phyloP scores from a whole-genome alignment of 2,888 invertebrate species.

The Hipparchia semele region DNA sequence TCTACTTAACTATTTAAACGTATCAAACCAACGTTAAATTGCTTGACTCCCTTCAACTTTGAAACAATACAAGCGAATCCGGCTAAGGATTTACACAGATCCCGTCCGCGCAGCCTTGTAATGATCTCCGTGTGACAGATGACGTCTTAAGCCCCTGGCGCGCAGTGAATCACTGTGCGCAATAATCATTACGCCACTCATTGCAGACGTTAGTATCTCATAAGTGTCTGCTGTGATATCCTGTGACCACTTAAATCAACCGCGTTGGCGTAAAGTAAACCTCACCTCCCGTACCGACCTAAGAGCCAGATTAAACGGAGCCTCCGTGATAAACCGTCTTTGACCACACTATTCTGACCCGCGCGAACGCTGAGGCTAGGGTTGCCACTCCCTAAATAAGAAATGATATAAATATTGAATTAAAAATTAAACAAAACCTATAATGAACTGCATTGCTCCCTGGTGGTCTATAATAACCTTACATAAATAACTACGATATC shows the following conservation, averaged over 20 bases:
- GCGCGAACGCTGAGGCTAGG: slow-evolving; percentile 36
- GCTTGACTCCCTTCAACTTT: background rate
- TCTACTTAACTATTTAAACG: background rate
- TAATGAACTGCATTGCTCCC: too few species aligned
- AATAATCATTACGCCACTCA: slow-evolving; percentile 27
- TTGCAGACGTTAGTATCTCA: slow-evolving; percentile 38
- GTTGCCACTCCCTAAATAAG: background rate
- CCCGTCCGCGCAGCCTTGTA: background rate
- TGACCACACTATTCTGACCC: slow-evolving; percentile 56
- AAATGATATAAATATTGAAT: too few species aligned
- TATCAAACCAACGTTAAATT: background rate
- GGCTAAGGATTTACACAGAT: slow-evolving; percentile 10
- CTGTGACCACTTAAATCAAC: slow-evolving; percentile 50
- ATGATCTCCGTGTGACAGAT: slow-evolving; percentile 20
- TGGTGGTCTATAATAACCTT: too few species aligned
- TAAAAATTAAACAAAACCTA: too few species aligned
- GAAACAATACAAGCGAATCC: slow-evolving; percentile 10
- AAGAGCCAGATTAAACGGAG: slow-evolving; percentile 79
- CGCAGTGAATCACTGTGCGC: slow-evolving; percentile 18
- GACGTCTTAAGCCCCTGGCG: slow-evolving; percentile 22
- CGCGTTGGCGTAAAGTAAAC: slow-evolving; percentile 48
- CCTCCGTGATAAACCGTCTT: slow-evolving; percentile 67
- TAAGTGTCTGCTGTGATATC: slow-evolving; percentile 49
- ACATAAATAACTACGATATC: too few species aligned
- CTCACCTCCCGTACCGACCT: slow-evolving; percentile 58